Conservation (phyloP, 2,888 invertebrate genomes). For the Cenopis cana region DNA sequence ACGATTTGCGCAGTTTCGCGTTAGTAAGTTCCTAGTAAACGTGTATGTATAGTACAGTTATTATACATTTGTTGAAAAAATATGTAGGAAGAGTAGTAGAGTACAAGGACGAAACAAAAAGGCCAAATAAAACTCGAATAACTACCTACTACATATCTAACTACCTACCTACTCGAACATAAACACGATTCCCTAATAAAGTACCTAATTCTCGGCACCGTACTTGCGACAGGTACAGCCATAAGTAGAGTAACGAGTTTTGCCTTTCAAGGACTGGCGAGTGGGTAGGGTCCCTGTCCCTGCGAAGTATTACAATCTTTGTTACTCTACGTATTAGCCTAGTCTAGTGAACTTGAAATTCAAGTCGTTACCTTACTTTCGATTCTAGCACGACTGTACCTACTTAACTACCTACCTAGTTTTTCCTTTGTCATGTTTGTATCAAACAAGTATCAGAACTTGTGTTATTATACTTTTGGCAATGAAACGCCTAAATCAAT, state of each 20-base stretch:
- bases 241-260: constrained; percentile 36
- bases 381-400: not conserved
- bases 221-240: not conserved
- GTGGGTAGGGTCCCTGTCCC: constrained; percentile 19
- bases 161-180: not conserved
- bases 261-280: constrained; percentile 34
- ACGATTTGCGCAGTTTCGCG: not conserved
- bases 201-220: constrained; percentile 20
- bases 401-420: not conserved
- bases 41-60: too few relatives aligned
- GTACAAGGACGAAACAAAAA: constrained; percentile 1
- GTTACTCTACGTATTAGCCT: constrained; percentile 26
- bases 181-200: constrained; percentile 20
- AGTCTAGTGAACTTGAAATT: constrained; percentile 22
- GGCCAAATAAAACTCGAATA: not conserved
- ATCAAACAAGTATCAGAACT: not conserved
- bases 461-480: too few relatives aligned
- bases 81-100: not conserved
- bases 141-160: not conserved
- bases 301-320: constrained; percentile 34
- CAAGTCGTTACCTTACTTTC: constrained; percentile 20
- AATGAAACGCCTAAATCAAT: too few relatives aligned
- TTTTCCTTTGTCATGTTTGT: not conserved
- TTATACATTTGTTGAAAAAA: not conserved
- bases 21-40: too few relatives aligned